Base-by-base conservation (phyloP, 2,888 invertebrate genomes). In the Heteromurus nitidus region DNA sequence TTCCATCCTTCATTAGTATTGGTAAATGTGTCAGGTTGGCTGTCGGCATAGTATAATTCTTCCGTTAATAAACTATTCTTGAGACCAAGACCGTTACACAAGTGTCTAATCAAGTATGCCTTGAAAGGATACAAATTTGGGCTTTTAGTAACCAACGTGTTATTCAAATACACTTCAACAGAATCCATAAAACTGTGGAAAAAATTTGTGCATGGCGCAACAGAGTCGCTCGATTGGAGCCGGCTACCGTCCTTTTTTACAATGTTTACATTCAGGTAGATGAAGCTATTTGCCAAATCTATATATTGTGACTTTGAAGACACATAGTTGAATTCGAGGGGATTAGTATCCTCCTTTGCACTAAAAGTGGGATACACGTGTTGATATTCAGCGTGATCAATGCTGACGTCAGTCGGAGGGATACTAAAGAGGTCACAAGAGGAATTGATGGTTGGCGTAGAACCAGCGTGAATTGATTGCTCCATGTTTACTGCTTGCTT, bases 141-240 rank as follows among this genome's bases (percentile, higher is more conserved):
- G 13, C 2, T 26, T 13, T 24, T 13, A 1, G 76, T 18, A 44
- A 58, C 18, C 5, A 67, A 28, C 1, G 0, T 2, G 2, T 68
- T 68, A n/a, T 58, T 67, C 13, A 76, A 16, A 42, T 58, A 68
- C 20, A 76, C 3, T 1, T 76, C 76, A 24, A 26, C 0, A 20
- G 26, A n/a, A 11, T 76, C 76, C 20, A 31, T 58, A 0, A 76
- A n/a, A 5, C 36, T 16, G n/a, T 67, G 68, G 7, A 44, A 5
- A 18, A 65, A 28, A 1, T 44, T 7, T n/a, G 67, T 76, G 2
- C 26, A 44, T 16, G 68, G 26, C 0, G 58, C 76, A 1, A 74
- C 74, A 3, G 2, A 5, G 3, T 73, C 47, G 1, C 5, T 28
- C 1, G 3, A 1, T 1, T 3, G 18, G 1, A 76, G 1, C 0